Evolutionary conservation across 1,140 invertebrate genomes (phyloP).

Genomic region (Proctacanthus coquilletti): DNA sequence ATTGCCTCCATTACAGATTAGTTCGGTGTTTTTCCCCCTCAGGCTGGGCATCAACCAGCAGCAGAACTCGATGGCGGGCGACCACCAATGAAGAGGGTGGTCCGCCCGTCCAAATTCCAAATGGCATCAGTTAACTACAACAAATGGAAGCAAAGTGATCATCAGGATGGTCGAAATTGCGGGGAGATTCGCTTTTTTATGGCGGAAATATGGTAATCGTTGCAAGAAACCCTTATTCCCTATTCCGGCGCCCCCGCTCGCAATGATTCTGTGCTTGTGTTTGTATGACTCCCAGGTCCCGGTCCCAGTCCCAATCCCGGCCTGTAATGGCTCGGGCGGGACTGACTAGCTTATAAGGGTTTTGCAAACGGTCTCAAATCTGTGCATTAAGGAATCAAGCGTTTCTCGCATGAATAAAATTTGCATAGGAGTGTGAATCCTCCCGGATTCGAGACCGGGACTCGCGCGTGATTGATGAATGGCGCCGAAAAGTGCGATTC

Average conservation of each 20-base stretch:
- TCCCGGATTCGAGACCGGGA: no score
- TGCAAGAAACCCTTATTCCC: no score
- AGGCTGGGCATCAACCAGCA: no score
- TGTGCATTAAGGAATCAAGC: constrained; percentile 1
- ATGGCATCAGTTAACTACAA: neutral
- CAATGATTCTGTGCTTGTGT: no score
- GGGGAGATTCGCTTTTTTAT: neutral
- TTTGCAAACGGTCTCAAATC: neutral
- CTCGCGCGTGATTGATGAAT: no score
- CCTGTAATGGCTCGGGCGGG: no score
- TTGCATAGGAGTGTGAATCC: neutral
- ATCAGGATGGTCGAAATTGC: neutral
- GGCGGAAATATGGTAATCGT: neutral
- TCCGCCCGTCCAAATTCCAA: neutral
- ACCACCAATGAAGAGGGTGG: neutral
- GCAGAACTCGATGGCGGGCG: no score
- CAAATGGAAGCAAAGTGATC: constrained; percentile 1
- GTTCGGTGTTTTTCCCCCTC: neutral
- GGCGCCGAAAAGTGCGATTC: no score
- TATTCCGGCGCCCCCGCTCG: no score
- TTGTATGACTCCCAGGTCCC: no score
- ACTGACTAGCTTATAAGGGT: no score
- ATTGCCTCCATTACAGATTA: constrained; percentile 1
- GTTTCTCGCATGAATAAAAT: neutral
- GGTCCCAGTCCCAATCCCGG: no score